These are phyloP conservation scores for Labrus mixtus DNA, from an alignment of 2,113 vertebrate species.

Conservation along the genomic window DNA sequence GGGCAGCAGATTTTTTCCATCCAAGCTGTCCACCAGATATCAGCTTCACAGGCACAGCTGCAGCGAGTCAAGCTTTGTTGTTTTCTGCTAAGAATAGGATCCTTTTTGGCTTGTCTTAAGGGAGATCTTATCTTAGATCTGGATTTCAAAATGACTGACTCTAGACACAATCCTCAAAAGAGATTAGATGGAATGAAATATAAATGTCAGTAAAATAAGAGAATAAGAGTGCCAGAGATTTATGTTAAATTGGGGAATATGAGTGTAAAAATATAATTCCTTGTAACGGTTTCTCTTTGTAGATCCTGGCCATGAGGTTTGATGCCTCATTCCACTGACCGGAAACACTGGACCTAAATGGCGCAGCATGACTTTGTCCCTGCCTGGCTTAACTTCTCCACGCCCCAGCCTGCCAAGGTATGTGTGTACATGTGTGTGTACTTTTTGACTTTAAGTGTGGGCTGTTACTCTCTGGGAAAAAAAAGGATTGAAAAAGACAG, in stretches of 20 bases:
- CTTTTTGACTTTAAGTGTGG: neutral
- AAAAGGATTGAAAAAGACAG: neutral
- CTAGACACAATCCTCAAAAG: conserved; percentile 4
- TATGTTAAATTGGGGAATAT: neutral
- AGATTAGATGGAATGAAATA: conserved; percentile 16
- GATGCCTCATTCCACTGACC: conserved; percentile 99
- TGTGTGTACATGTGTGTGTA: conserved; percentile 6
- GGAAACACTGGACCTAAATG: conserved; percentile 99
- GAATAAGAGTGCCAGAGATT: neutral
- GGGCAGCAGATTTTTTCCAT: conserved; percentile 27
- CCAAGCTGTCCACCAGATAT: conserved; percentile 39
- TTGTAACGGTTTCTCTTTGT: neutral
- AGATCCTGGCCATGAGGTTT: conserved; percentile 99
- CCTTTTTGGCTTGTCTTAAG: conserved; percentile 21
- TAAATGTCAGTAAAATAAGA: neutral
- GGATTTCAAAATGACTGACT: conserved; percentile 30
- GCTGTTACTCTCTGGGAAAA: neutral
- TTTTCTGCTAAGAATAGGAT: conserved; percentile 61
- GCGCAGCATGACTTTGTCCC: conserved; percentile 99
- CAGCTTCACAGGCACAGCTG: conserved; percentile 45
- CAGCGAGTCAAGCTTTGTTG: conserved; percentile 52
- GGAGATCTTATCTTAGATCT: conserved; percentile 24
- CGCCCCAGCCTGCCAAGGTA: conserved; percentile 98
- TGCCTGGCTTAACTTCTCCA: conserved; percentile 99
- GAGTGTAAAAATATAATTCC: neutral